Evolutionary conservation across 2,888 invertebrate species (phyloP).

Genomic region (Ethmia dodecea): DNA sequence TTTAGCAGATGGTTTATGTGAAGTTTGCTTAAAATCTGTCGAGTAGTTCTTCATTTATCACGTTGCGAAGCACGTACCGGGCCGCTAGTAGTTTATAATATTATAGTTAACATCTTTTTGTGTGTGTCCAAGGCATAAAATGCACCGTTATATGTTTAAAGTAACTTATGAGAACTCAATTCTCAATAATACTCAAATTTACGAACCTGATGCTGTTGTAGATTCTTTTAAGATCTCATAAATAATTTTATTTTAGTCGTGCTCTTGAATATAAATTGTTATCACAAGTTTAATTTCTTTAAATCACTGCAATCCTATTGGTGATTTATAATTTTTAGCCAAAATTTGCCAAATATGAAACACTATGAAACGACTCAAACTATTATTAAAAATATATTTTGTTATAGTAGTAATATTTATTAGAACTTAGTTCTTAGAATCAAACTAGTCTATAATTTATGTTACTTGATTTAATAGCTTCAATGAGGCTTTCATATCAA

Average conservation of each 20-base stretch:
- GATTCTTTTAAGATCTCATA: background rate
- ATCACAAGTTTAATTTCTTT: background rate
- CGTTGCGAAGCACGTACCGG: too few relatives aligned
- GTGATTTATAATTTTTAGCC: conserved; percentile 55
- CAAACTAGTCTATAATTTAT: conserved; percentile 46
- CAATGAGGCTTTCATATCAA: conserved; percentile 46
- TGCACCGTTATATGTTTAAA: conserved; percentile 29
- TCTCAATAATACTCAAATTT: conserved; percentile 34
- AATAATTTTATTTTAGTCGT: background rate
- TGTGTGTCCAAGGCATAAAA: conserved; percentile 56
- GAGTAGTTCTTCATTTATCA: too few relatives aligned
- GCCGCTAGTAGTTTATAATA: too few relatives aligned
- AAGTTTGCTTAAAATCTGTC: too few relatives aligned
- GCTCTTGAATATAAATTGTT: background rate
- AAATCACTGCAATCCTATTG: conserved; percentile 17
- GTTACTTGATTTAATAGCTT: conserved; percentile 31
- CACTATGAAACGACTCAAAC: conserved; percentile 43
- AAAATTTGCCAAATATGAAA: conserved; percentile 68
- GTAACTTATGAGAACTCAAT: conserved; percentile 45
- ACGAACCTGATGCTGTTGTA: background rate
- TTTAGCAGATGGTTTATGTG: too few relatives aligned
- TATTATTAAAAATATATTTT: conserved; percentile 41
- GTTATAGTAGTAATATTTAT: conserved; percentile 41
- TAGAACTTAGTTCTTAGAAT: conserved; percentile 39
- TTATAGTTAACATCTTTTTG: too few relatives aligned